These are phyloP conservation scores for Tanypteryx hageni DNA, from an alignment of 2,888 invertebrate genomes.

Conservation along the genomic window DNA sequence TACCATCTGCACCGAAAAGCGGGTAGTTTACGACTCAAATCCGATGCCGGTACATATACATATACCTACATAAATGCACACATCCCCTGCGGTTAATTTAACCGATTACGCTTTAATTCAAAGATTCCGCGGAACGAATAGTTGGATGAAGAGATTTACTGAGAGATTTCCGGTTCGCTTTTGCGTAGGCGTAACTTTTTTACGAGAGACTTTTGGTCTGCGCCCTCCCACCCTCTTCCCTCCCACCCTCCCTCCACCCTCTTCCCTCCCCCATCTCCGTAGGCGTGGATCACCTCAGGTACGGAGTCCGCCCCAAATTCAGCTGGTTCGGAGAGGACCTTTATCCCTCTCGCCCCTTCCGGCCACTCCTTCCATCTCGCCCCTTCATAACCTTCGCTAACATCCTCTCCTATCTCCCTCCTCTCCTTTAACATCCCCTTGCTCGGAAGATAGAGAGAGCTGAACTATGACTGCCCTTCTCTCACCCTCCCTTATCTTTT, in stretches of 20 bases:
- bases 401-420: no score
- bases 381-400: no score
- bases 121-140: not conserved
- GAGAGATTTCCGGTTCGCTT: conserved; percentile 8
- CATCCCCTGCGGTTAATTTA: not conserved
- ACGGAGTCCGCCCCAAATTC: no score
- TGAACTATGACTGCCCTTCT: no score
- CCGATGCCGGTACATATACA: not conserved
- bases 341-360: no score
- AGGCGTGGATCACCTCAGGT: not conserved
- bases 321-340: no score
- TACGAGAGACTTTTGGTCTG: not conserved
- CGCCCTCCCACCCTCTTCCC: not conserved
- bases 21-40: not conserved
- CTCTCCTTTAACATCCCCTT: no score
- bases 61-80: not conserved
- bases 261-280: not conserved
- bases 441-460: no score
- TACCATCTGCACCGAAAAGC: not conserved
- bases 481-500: not conserved
- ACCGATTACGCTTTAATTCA: not conserved
- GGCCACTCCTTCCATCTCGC: no score
- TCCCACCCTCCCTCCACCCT: no score
- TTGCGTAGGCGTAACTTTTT: not conserved
- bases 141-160: not conserved